A percentile compares a stretch with the other conserved stretches of the same genome.
Conservation (phyloP, 2,888 invertebrate species). For the Mesochorus sp. region DNA sequence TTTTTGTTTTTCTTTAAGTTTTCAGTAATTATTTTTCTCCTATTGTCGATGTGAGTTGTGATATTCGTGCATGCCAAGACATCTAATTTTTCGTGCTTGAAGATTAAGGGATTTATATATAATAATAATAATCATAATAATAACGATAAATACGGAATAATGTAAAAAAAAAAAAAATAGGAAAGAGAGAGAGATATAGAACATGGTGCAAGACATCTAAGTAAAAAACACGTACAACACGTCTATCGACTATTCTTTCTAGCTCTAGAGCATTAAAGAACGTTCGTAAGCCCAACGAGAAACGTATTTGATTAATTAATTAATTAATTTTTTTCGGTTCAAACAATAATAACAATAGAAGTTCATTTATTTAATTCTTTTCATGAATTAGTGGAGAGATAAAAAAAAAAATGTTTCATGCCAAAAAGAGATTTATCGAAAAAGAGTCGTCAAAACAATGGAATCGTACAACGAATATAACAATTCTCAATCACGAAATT, state of each 20-base stretch:
- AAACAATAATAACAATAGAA: too few species aligned
- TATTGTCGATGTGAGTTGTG: slow-evolving; percentile 72
- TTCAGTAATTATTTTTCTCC: too few species aligned
- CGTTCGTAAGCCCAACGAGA: slow-evolving; percentile 27
- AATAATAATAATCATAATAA: too few species aligned
- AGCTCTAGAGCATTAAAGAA: slow-evolving; percentile 72
- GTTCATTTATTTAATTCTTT: background rate
- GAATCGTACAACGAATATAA: slow-evolving; percentile 27
- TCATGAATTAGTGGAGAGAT: background rate
- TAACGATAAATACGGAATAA: slow-evolving; percentile 24
- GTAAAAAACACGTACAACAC: slow-evolving; percentile 78
- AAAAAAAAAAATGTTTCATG: slow-evolving; percentile 39
- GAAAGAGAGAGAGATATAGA: slow-evolving; percentile 65
- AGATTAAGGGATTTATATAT: slow-evolving; percentile 61
- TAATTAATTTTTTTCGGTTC: background rate
- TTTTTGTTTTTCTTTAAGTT: slow-evolving; percentile 29
- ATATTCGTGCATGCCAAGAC: slow-evolving; percentile 80
- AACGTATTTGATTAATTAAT: background rate
- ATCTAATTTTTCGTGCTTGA: slow-evolving; percentile 74
- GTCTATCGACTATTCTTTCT: slow-evolving; percentile 73
- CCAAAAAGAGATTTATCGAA: slow-evolving; percentile 21
- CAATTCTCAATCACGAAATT: slow-evolving; percentile 5
- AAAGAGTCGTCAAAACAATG: slow-evolving; percentile 2
- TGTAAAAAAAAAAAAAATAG: slow-evolving; percentile 68
- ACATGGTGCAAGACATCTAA: slow-evolving; percentile 81